phyloP scores from a whole-genome alignment of 2,797 vertebrate genomes.

The Gymnopithys bicolor region DNA sequence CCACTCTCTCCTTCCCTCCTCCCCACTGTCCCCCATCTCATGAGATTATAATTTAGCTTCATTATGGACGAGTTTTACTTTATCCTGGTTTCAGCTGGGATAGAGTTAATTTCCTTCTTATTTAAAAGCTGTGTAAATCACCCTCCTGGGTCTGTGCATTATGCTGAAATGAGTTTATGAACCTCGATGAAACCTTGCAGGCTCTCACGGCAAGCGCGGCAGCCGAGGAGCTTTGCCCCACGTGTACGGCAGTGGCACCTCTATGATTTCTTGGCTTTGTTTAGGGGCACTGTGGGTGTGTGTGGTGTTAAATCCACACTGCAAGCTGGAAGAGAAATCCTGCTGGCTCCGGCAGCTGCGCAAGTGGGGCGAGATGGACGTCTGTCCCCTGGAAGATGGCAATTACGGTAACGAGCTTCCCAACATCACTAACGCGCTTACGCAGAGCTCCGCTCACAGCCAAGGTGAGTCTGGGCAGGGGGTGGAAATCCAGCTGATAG shows the following conservation, averaged over 20 bases:
- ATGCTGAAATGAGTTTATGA: constrained; percentile 32
- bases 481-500: background rate
- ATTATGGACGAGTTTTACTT: constrained; percentile 54
- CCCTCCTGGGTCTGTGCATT: background rate
- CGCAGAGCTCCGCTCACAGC: constrained; percentile 88
- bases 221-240: background rate
- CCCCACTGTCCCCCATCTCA: constrained; percentile 52
- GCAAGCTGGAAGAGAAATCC: constrained; percentile 95
- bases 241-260: background rate
- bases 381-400: constrained; percentile 95
- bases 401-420: constrained; percentile 97
- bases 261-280: constrained; percentile 59
- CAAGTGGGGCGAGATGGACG: constrained; percentile 95
- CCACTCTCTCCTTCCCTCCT: constrained; percentile 33
- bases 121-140: constrained; percentile 55
- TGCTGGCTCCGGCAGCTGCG: constrained; percentile 95
- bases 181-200: background rate
- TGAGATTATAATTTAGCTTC: constrained; percentile 67
- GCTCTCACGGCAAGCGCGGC: accelerated
- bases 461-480: constrained; percentile 81
- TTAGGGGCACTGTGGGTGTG: constrained; percentile 98
- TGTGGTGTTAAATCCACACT: constrained; percentile 96
- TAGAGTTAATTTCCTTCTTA: constrained; percentile 14
- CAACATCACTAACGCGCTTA: constrained; percentile 95
- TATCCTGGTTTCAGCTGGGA: constrained; percentile 5